Conservation (phyloP, 2,797 vertebrate species). For the Urophycis tenuis region DNA sequence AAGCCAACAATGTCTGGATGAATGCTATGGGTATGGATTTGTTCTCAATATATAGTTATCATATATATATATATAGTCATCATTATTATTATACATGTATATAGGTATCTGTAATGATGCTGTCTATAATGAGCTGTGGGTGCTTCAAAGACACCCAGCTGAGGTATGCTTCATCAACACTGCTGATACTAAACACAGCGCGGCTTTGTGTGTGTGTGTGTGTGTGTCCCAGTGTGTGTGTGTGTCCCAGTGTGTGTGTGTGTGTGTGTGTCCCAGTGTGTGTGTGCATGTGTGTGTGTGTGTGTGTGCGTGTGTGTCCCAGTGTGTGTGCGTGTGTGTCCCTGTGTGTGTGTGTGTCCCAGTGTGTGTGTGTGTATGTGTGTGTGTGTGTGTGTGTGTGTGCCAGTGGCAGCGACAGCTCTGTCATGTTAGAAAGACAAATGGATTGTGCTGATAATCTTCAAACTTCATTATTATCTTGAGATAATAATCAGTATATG, state of each 20-base stretch:
- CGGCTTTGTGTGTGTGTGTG: not conserved
- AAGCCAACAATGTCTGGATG: too few species aligned
- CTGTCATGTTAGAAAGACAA: not conserved
- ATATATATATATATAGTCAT: not conserved
- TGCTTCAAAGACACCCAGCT: not conserved
- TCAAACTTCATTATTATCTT: too few species aligned
- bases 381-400: conserved; percentile 2
- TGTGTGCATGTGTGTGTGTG: not conserved
- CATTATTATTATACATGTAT: too few species aligned
- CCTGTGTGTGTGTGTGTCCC: not conserved
- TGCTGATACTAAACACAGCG: not conserved
- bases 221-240: too few species aligned
- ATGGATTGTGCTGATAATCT: not conserved
- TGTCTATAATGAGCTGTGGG: not conserved
- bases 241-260: not conserved
- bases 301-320: not conserved
- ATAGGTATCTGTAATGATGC: not conserved
- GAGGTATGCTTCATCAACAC: not conserved
- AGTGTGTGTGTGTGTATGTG: not conserved
- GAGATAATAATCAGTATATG: too few species aligned
- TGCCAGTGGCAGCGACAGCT: not conserved
- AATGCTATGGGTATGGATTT: not conserved
- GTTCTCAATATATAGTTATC: not conserved
- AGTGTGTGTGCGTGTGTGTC: not conserved
- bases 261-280: too few species aligned